Evolutionary conservation across 2,888 invertebrate genomes (phyloP), one percentile per base, ranked within the genome.

Genomic region (Beris morrisii): DNA sequence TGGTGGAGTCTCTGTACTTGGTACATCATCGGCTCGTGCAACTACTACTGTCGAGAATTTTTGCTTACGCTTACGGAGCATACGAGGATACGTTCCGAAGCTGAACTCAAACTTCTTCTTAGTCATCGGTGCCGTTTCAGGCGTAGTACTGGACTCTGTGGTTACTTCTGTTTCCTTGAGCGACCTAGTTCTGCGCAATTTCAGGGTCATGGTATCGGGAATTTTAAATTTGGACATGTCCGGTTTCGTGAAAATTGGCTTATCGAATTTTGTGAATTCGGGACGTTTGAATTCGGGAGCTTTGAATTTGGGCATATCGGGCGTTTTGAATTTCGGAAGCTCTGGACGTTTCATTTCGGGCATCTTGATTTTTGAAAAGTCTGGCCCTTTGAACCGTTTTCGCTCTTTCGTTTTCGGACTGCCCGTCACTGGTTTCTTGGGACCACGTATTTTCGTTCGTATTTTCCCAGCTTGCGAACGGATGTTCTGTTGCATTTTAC

Each of bases 21-120:
- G 82, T 66, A 82, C 80, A 67, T 82, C 75, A 38, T 85, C 84
- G 57, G 84, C 85, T 28, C 84, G 84, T 4, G 84, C 84, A 72
- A 83, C 84, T 4, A 79, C 69, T 72, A 66, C 52, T n/a, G 57
- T 69, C 38, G 67, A 69, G 44, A 65, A 11, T 48, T 64, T 67
- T 32, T 67, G 53, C 65, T 76, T 77, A 72, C 78, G 78, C 56
- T 77, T 78, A 57, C 78, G 75, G 73, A 88, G 87, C 71, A 92
- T 84, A 72, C 92, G 85, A 0, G 93, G 93, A 76, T 90, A 92
- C 0, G 93, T 92, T 72, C 87, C 86, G 70, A 90, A 87, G 78
- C 90, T 90, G 75, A 87, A 87, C 59, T 87, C 86, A 74, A 91
- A 89, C 70, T 85, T 82, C 72, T 84, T 85, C 72, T 84, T 85